Percentiles rank a stretch among this genome's conserved stretches.
Evolutionary conservation across 2,888 invertebrate species (phyloP).

Genomic region (Nomada lathburiana): DNA sequence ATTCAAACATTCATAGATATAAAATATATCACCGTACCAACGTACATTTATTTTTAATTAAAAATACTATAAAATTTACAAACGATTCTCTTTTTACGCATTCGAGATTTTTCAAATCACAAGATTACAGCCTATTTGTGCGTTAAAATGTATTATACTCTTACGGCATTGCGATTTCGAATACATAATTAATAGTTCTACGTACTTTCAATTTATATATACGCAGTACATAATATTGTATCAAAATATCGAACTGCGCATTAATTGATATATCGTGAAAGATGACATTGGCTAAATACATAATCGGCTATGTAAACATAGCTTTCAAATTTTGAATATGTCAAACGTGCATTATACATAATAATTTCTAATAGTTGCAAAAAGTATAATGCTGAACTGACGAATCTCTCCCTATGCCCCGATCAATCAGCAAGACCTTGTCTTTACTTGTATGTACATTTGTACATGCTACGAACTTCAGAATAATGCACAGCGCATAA

Average conservation of each 20-base stretch:
- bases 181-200: conserved; percentile 76
- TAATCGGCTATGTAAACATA: not conserved
- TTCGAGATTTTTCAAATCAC: conserved; percentile 6
- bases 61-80: not conserved
- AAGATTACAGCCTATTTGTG: conserved; percentile 51
- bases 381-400: no score
- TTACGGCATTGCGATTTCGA: conserved; percentile 52
- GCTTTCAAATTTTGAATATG: not conserved
- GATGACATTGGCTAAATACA: not conserved
- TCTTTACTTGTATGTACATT: no score
- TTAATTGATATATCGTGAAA: conserved; percentile 13
- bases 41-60: not conserved
- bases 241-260: conserved; percentile 11
- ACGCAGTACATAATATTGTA: conserved; percentile 16
- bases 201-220: conserved; percentile 63
- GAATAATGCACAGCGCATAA: no score
- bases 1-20: no score
- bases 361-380: no score
- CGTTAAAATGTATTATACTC: conserved; percentile 59
- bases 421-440: no score
- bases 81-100: not conserved
- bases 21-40: not conserved
- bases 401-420: no score
- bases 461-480: no score
- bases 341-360: no score